Evolutionary conservation across 2,888 invertebrate genomes (phyloP).

Genomic region (Imbricaverruca yamaguchii): DNA sequence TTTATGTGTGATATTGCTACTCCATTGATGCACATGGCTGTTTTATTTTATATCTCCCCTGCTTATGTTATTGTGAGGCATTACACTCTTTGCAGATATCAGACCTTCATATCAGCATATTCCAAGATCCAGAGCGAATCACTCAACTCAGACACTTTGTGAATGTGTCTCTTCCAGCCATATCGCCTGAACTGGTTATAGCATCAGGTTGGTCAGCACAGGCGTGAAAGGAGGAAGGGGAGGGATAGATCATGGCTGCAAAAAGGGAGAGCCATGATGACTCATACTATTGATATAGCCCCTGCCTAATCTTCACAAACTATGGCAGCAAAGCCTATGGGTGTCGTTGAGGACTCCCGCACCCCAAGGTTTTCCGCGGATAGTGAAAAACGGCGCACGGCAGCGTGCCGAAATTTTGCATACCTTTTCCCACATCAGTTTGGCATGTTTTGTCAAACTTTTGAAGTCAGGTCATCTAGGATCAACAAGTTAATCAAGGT

Average conservation of each 20-base stretch:
- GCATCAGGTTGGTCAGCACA: slow-evolving; percentile 57
- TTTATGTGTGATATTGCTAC: slow-evolving; percentile 22
- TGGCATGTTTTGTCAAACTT: no score
- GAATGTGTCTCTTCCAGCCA: slow-evolving; percentile 58
- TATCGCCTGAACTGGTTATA: slow-evolving; percentile 67
- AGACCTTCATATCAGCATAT: slow-evolving; percentile 81
- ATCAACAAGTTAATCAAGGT: no score
- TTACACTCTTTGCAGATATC: slow-evolving; percentile 58
- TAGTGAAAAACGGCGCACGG: no score
- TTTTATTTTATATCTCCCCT: background rate
- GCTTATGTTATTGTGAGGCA: background rate
- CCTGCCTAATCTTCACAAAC: background rate
- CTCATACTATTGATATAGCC: background rate
- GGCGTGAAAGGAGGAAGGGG: background rate
- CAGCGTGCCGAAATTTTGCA: no score
- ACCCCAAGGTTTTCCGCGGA: background rate
- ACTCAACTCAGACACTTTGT: slow-evolving; percentile 73
- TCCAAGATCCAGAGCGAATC: slow-evolving; percentile 63
- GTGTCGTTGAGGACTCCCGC: background rate
- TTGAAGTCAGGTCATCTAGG: no score
- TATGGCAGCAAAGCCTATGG: background rate
- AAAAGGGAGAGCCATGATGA: no score
- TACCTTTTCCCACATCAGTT: no score
- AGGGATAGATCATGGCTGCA: background rate
- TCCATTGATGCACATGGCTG: background rate